These are phyloP conservation scores for Melanophora roralis DNA, from an alignment of 2,888 invertebrate genomes.

Conservation along the genomic window DNA sequence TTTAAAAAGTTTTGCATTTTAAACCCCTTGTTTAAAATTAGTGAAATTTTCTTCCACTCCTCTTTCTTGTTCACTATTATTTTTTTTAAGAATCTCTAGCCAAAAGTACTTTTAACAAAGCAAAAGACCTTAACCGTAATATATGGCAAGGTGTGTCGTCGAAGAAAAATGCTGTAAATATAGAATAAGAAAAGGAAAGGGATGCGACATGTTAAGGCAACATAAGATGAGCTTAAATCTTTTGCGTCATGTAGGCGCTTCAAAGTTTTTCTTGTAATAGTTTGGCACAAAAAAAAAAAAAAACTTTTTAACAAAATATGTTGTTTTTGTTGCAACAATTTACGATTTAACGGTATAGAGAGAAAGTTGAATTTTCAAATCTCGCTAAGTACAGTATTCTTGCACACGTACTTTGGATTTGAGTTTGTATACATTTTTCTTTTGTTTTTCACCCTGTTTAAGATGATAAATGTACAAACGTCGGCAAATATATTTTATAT, in stretches of 20 bases:
- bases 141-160: not conserved
- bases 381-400: constrained; percentile 70
- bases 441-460: constrained; percentile 29
- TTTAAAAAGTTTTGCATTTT: not conserved
- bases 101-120: constrained; percentile 34
- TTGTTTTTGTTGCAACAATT: constrained; percentile 67
- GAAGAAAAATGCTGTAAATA: constrained; percentile 15
- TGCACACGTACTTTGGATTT: constrained; percentile 72
- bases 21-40: not conserved
- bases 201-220: constrained; percentile 13
- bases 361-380: constrained; percentile 67
- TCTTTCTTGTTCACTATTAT: constrained; percentile 33
- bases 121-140: constrained; percentile 24
- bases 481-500: not conserved
- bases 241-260: constrained; percentile 74
- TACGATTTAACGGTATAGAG: constrained; percentile 72
- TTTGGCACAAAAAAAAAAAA: not conserved
- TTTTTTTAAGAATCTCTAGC: constrained; percentile 9
- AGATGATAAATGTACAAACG: not conserved
- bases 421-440: constrained; percentile 64
- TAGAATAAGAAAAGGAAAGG: not conserved
- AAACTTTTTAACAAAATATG: constrained; percentile 31
- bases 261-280: constrained; percentile 66
- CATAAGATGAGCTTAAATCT: constrained; percentile 64
- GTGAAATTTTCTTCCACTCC: not conserved